phyloP scores from a whole-genome alignment of 2,113 vertebrate species.

The Cettia cetti region DNA sequence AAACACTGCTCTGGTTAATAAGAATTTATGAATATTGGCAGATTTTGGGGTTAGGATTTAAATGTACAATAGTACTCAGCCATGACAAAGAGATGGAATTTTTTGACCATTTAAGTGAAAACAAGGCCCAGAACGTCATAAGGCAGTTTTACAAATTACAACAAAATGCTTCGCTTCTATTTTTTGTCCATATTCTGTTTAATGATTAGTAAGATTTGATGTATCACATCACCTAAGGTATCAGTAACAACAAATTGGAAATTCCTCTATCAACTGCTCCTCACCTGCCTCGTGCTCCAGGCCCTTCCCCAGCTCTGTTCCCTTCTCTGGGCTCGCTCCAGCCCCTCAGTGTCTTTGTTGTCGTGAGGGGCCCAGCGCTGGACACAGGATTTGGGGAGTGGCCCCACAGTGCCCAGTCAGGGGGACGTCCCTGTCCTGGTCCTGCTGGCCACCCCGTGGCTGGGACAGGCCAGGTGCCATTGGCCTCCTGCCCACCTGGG shows the following conservation, averaged over 20 bases:
- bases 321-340: neutral
- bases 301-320: neutral
- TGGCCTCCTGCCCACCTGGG: neutral
- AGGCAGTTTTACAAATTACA: neutral
- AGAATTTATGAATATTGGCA: neutral
- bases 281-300: neutral
- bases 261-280: fast-evolving
- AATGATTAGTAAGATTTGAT: neutral
- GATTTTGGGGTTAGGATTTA: neutral
- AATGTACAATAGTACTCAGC: neutral
- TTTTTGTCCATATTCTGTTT: neutral
- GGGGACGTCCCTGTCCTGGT: neutral
- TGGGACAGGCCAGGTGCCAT: neutral
- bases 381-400: neutral
- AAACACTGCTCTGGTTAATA: neutral
- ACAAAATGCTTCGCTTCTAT: neutral
- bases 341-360: neutral
- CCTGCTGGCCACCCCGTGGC: neutral
- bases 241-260: neutral
- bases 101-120: neutral
- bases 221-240: neutral
- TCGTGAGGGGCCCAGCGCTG: neutral
- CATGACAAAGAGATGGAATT: neutral
- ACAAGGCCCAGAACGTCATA: fast-evolving
- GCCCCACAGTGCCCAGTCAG: neutral